Percentiles rank a stretch among this genome's conserved stretches.
phyloP scores from a whole-genome alignment of 1,140 invertebrate genomes.

The Odontomachus brunneus region DNA sequence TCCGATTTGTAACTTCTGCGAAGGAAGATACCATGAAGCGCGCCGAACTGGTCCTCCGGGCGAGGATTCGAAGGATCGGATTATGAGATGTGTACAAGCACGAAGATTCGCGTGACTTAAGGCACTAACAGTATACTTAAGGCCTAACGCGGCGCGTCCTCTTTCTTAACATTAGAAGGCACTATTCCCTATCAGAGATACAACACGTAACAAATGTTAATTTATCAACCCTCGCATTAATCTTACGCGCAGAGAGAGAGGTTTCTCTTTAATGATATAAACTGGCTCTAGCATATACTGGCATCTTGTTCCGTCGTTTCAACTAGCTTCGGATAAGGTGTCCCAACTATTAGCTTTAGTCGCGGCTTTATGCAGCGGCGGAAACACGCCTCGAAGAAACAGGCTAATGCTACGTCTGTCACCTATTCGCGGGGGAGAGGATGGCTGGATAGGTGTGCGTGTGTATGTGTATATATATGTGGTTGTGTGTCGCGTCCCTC shows the following conservation, averaged over 20 bases:
- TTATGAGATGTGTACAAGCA: constrained; percentile 75
- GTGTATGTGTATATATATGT: too few relatives aligned
- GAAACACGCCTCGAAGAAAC: constrained; percentile 64
- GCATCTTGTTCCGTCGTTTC: constrained; percentile 79
- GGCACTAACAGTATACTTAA: constrained; percentile 81
- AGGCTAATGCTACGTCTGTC: constrained; percentile 53
- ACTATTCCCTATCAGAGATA: constrained; percentile 82
- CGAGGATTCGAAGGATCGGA: constrained; percentile 68
- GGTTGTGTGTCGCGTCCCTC: constrained; percentile 37
- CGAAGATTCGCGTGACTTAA: constrained; percentile 80
- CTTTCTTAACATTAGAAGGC: constrained; percentile 80
- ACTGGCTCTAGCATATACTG: constrained; percentile 83
- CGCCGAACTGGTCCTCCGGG: constrained; percentile 61
- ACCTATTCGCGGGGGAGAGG: not conserved
- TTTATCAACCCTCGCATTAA: constrained; percentile 66
- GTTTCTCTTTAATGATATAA: constrained; percentile 72
- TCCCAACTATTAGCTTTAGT: constrained; percentile 45
- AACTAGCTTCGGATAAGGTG: constrained; percentile 53
- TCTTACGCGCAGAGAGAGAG: constrained; percentile 33
- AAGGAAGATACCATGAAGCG: constrained; percentile 35
- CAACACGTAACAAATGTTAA: constrained; percentile 74
- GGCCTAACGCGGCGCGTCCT: constrained; percentile 74
- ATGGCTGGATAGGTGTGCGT: too few relatives aligned
- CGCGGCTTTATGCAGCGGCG: constrained; percentile 57
- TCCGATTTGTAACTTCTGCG: constrained; percentile 37